A percentile compares a stretch with the other conserved stretches of the same genome.
phyloP scores from a whole-genome alignment of 2,797 vertebrate species.

The Valencia hispanica region DNA sequence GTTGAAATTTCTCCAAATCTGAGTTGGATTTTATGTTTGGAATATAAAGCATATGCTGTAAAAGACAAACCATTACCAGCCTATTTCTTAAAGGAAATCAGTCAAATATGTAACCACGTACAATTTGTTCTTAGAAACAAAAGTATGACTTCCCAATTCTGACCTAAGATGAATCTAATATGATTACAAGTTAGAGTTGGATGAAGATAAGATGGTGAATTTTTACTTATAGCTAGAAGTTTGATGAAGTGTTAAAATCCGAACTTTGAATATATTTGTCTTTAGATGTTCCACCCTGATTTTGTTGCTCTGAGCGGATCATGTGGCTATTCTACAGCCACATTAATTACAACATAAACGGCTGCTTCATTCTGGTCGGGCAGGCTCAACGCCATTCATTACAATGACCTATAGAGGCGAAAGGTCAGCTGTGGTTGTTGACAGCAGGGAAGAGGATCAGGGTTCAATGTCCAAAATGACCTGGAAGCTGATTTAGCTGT shows the following conservation, averaged over 20 bases:
- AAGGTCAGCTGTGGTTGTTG: conserved; percentile 11
- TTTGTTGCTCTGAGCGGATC: neutral
- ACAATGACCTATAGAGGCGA: neutral
- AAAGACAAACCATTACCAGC: too few species aligned
- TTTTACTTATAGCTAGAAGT: too few species aligned
- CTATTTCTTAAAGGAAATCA: too few species aligned
- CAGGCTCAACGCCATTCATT: neutral
- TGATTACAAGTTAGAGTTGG: neutral
- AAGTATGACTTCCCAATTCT: too few species aligned
- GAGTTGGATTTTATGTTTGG: too few species aligned
- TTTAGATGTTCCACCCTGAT: neutral
- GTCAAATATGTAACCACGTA: too few species aligned
- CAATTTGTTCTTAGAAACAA: neutral
- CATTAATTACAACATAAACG: conserved; percentile 14
- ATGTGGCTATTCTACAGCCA: conserved; percentile 22
- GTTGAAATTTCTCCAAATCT: too few species aligned
- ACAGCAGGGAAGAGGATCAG: conserved; percentile 10
- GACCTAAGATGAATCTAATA: neutral
- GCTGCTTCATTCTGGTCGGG: neutral
- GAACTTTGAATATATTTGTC: neutral
- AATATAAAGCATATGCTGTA: too few species aligned
- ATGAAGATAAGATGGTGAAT: neutral
- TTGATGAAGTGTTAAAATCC: neutral
- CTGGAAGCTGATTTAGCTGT: conserved; percentile 5
- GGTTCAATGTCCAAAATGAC: conserved; percentile 11